A percentile compares a stretch with the other conserved stretches of the same genome.
phyloP scores from a whole-genome alignment of 2,113 vertebrate species.

The Natator depressus region DNA sequence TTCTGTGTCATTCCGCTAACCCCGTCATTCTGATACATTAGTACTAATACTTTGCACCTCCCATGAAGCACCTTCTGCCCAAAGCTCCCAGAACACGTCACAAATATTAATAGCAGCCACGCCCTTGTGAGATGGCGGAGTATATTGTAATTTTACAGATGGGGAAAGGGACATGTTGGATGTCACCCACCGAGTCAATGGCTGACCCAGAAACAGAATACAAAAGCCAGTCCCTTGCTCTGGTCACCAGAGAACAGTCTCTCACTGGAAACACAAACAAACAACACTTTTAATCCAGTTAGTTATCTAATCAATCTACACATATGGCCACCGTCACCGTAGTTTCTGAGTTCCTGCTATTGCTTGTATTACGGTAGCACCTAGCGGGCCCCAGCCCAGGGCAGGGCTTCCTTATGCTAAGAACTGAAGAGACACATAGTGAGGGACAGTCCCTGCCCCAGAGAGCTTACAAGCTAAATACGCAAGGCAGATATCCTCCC shows the following conservation, averaged over 20 bases:
- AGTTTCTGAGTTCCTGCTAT: not conserved
- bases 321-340: not conserved
- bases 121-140: not conserved
- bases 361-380: not conserved
- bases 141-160: not conserved
- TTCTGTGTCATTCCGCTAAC: not conserved
- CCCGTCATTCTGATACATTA: too few relatives aligned
- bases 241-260: not conserved
- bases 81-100: not conserved
- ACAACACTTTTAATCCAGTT: not conserved
- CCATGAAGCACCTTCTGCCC: not conserved
- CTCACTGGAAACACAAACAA: not conserved
- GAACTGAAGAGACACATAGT: too few relatives aligned
- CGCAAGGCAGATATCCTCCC: not conserved
- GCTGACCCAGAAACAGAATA: not conserved
- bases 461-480: not conserved
- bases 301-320: not conserved
- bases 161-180: not conserved
- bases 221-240: not conserved
- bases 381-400: too few relatives aligned
- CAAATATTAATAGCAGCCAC: not conserved
- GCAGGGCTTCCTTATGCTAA: too few relatives aligned
- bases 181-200: not conserved
- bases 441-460: not conserved
- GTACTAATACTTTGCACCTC: not conserved